These are phyloP conservation scores for Brienomyrus longianalis DNA, from an alignment of 2,113 vertebrate species.

Conservation along the genomic window DNA sequence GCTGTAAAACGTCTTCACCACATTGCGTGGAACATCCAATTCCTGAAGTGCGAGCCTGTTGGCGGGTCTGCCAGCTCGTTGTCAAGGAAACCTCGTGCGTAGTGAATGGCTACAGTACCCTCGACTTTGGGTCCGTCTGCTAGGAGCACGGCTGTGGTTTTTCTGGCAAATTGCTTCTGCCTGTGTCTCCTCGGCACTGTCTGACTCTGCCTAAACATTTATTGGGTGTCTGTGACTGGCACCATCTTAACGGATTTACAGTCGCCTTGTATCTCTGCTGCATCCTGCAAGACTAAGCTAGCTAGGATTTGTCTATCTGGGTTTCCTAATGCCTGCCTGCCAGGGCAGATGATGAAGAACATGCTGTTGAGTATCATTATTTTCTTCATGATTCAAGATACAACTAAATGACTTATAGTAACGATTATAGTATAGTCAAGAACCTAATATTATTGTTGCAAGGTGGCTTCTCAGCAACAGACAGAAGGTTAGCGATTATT, in stretches of 20 bases:
- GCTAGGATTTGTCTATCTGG: not conserved
- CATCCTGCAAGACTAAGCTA: not conserved
- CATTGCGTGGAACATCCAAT: not conserved
- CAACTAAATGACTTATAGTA: not conserved
- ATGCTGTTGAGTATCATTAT: not conserved
- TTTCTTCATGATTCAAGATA: not conserved
- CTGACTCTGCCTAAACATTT: not conserved
- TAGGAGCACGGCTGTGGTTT: not conserved
- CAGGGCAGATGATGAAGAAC: not conserved
- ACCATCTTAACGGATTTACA: not conserved
- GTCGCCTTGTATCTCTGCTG: not conserved
- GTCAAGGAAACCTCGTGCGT: slow-evolving; percentile 3
- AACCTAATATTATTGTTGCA: not conserved
- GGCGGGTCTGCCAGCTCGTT: not conserved
- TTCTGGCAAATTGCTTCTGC: not conserved
- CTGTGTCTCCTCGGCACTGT: not conserved
- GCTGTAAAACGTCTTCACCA: not conserved
- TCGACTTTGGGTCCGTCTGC: not conserved
- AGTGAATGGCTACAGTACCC: not conserved
- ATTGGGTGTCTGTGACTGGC: not conserved
- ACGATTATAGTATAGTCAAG: not conserved
- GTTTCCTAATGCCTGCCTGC: not conserved
- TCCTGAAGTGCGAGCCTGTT: not conserved
- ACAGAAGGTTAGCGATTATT: not conserved
- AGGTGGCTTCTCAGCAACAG: not conserved